These are phyloP conservation scores for Gavia stellata DNA, from an alignment of 2,113 vertebrate genomes.

Conservation along the genomic window DNA sequence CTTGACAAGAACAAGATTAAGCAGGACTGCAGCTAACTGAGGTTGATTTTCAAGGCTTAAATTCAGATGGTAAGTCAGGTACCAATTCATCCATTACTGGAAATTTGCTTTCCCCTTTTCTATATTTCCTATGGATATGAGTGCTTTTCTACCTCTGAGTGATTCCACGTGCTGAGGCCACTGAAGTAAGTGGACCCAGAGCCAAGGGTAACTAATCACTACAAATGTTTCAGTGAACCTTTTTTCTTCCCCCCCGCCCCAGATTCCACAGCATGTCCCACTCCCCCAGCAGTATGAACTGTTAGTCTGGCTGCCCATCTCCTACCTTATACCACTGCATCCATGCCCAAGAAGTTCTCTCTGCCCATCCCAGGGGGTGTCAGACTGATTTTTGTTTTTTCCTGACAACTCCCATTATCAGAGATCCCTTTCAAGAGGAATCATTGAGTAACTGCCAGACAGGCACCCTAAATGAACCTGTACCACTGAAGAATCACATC, in stretches of 20 bases:
- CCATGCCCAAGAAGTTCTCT: neutral
- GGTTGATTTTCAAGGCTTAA: neutral
- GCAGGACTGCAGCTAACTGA: neutral
- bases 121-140: neutral
- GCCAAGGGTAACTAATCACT: too few relatives aligned
- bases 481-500: neutral
- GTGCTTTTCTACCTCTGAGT: too few relatives aligned
- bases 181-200: neutral
- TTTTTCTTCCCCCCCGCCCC: too few relatives aligned
- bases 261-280: neutral
- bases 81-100: too few relatives aligned
- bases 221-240: neutral
- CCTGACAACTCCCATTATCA: neutral
- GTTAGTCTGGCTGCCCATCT: neutral
- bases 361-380: neutral
- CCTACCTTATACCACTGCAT: neutral
- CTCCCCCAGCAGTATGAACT: neutral
- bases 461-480: neutral
- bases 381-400: too few relatives aligned
- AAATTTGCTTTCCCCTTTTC: neutral
- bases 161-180: too few relatives aligned
- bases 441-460: neutral
- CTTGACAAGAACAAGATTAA: neutral
- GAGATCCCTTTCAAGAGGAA: too few relatives aligned
- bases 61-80: neutral